Evolutionary conservation across 53 echinoderm and acorn worm genomes (phyloP).

Genomic region (Holothuria leucospilota): DNA sequence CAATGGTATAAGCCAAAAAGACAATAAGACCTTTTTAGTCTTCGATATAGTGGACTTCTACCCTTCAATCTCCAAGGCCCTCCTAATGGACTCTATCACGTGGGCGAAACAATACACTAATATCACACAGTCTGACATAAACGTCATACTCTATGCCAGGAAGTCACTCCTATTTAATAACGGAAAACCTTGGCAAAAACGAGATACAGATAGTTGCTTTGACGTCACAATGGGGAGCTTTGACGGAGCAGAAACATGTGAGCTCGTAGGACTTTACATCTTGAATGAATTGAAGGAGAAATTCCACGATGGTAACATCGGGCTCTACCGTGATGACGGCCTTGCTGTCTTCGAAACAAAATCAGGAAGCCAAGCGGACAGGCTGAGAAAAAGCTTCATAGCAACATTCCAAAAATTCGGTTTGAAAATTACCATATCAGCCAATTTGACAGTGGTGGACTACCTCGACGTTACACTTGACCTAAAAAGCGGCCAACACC

Average conservation of each 20-base stretch:
- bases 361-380: no score
- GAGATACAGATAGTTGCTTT: constrained; percentile 36
- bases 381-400: no score
- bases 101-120: constrained; percentile 37
- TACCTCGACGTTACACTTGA: constrained; percentile 49
- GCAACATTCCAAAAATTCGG: no score
- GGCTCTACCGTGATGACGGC: constrained; percentile 58
- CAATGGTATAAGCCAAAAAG: background rate
- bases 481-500: constrained; percentile 27
- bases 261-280: constrained; percentile 51
- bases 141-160: constrained; percentile 38
- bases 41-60: no score
- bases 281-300: background rate
- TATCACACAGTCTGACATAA: background rate
- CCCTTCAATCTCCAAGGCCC: no score
- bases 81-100: constrained; percentile 12
- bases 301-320: constrained; percentile 5
- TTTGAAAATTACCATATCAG: constrained; percentile 47
- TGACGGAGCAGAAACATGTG: constrained; percentile 47
- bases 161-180: no score
- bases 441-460: no score
- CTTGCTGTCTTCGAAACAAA: no score
- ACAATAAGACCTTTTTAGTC: constrained; percentile 45
- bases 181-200: no score
- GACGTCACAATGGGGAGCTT: constrained; percentile 45